phyloP scores from a whole-genome alignment of 2,797 vertebrate genomes.

The Salarias fasciatus region DNA sequence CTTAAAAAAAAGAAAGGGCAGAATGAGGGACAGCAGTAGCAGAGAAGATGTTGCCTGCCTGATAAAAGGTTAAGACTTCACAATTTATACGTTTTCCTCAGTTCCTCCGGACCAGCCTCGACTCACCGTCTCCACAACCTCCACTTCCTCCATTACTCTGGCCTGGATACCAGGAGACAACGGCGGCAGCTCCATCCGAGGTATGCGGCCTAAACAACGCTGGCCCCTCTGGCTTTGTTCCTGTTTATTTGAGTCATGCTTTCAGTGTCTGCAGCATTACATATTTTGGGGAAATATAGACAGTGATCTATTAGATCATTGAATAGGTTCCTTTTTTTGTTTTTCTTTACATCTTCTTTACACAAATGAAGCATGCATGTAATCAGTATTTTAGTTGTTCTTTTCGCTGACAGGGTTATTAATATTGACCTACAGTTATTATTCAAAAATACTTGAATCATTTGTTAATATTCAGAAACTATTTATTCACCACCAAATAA shows the following conservation, averaged over 20 bases:
- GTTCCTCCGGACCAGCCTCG: slow-evolving; percentile 98
- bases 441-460: no score
- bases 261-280: no score
- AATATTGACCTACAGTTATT: no score
- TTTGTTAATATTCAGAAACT: no score
- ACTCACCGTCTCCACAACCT: slow-evolving; percentile 96
- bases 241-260: slow-evolving; percentile 17
- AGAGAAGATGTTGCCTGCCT: no score
- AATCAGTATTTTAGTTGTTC: slow-evolving; percentile 27
- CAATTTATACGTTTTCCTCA: slow-evolving; percentile 32
- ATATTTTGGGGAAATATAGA: no score
- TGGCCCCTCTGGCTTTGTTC: slow-evolving; percentile 7
- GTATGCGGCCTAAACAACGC: slow-evolving; percentile 65
- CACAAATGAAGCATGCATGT: slow-evolving; percentile 32
- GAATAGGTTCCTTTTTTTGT: slow-evolving; percentile 33
- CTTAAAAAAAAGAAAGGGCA: no score
- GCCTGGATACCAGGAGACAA: slow-evolving; percentile 99
- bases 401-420: neutral
- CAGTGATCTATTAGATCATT: slow-evolving; percentile 48
- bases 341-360: slow-evolving; percentile 42
- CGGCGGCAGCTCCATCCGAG: slow-evolving; percentile 97
- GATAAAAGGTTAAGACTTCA: no score
- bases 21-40: no score
- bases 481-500: no score
- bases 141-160: slow-evolving; percentile 95